Evolutionary conservation across 2,888 invertebrate genomes (phyloP).

Genomic region (Podotricha telesiphe): DNA sequence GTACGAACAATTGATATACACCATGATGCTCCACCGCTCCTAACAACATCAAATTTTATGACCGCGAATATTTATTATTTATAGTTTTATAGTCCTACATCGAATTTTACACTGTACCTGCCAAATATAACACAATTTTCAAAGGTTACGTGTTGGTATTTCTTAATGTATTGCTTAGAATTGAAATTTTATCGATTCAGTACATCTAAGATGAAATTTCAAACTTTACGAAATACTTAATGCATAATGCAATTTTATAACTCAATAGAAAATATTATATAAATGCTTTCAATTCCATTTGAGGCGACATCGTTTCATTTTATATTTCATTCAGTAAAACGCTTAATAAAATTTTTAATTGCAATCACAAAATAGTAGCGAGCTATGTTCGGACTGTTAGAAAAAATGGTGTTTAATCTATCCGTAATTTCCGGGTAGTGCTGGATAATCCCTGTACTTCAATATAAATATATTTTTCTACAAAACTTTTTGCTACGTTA

Average conservation of each 20-base stretch:
- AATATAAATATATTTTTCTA: slow-evolving; percentile 42
- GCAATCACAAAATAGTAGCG: slow-evolving; percentile 29
- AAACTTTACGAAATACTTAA: neutral
- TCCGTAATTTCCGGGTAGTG: slow-evolving; percentile 76
- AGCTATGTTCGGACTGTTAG: slow-evolving; percentile 65
- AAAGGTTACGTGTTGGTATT: slow-evolving; percentile 22
- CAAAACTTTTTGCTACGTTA: slow-evolving; percentile 21
- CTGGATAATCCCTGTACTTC: slow-evolving; percentile 56
- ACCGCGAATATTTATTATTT: slow-evolving; percentile 76
- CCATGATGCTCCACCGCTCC: slow-evolving; percentile 60
- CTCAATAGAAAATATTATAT: neutral
- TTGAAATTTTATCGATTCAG: neutral
- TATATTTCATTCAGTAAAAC: slow-evolving; percentile 1
- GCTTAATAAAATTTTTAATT: slow-evolving; percentile 1
- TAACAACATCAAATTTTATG: slow-evolving; percentile 76
- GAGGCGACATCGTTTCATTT: slow-evolving; percentile 10
- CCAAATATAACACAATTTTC: slow-evolving; percentile 47
- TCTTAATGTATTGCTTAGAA: slow-evolving; percentile 4
- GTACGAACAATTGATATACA: slow-evolving; percentile 48
- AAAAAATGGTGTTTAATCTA: slow-evolving; percentile 79
- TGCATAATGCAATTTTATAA: neutral
- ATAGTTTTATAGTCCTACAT: slow-evolving; percentile 71
- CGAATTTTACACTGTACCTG: slow-evolving; percentile 54
- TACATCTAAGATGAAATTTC: neutral
- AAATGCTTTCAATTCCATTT: slow-evolving; percentile 4